Conservation (phyloP, 2,113 vertebrate species). For the Gavia stellata region DNA sequence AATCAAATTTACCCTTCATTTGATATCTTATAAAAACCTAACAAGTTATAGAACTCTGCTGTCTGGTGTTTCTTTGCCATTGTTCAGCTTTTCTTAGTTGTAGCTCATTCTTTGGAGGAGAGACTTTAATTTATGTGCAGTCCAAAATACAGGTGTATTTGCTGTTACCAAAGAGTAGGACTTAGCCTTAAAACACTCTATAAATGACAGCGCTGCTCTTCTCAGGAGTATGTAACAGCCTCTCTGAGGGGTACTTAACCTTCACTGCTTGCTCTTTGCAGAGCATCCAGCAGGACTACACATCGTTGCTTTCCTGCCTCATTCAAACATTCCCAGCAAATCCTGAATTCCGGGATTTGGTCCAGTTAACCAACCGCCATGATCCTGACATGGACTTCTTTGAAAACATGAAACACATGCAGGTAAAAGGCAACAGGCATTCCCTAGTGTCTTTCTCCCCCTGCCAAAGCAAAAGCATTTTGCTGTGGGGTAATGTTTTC, state of each 20-base stretch:
- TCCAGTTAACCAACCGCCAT: conserved; percentile 86
- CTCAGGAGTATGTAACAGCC: neutral
- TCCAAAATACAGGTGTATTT: neutral
- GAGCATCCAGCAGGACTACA: conserved; percentile 92
- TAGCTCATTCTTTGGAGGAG: neutral
- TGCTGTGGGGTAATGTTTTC: neutral
- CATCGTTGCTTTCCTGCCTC: conserved; percentile 87
- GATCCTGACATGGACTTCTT: conserved; percentile 97
- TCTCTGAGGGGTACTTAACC: neutral
- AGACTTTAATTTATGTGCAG: neutral
- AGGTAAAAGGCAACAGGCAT: conserved; percentile 73
- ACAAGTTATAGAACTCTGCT: neutral
- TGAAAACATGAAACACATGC: conserved; percentile 98
- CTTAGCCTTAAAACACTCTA: neutral
- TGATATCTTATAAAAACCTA: neutral
- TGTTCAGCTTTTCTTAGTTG: neutral
- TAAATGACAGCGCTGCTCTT: neutral
- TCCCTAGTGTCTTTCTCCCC: neutral
- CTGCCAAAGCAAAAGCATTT: neutral
- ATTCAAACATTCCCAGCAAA: conserved; percentile 84
- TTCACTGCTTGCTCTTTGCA: conserved; percentile 53
- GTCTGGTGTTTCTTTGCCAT: neutral
- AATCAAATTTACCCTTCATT: neutral
- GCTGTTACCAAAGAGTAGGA: neutral
- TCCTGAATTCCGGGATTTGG: conserved; percentile 88